phyloP scores from a whole-genome alignment of 2,888 invertebrate genomes.

The Bedellia somnulentella region DNA sequence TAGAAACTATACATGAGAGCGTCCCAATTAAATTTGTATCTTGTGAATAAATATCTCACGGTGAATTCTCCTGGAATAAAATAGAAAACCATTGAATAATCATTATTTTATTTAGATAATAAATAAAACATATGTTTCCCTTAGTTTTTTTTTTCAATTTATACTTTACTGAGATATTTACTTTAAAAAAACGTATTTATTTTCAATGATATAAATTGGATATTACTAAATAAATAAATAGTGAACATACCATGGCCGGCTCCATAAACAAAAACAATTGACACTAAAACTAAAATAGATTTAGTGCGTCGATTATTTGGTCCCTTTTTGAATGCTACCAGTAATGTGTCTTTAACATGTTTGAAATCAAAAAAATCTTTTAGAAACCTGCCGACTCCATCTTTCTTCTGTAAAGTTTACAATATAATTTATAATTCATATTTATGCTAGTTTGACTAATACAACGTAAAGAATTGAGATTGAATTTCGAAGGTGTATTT shows the following conservation, averaged over 20 bases:
- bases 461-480: too few species aligned
- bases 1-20: constrained; percentile 46
- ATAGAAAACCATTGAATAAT: neutral
- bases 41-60: constrained; percentile 41
- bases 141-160: too few species aligned
- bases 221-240: too few species aligned
- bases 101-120: too few species aligned
- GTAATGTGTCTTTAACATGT: constrained; percentile 50
- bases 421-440: too few species aligned
- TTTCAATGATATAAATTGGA: too few species aligned
- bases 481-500: too few species aligned
- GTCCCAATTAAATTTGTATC: constrained; percentile 53
- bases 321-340: constrained; percentile 52
- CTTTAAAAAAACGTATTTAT: too few species aligned
- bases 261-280: constrained; percentile 40
- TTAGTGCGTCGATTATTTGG: constrained; percentile 33
- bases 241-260: constrained; percentile 37
- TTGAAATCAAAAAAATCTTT: constrained; percentile 52
- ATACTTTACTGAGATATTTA: too few species aligned
- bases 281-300: constrained; percentile 32
- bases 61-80: constrained; percentile 39
- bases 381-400: constrained; percentile 15
- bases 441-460: too few species aligned
- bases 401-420: too few species aligned
- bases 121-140: too few species aligned